These are phyloP conservation scores for Thalassophryne amazonica DNA, from an alignment of 2,797 vertebrate species.

Conservation along the genomic window DNA sequence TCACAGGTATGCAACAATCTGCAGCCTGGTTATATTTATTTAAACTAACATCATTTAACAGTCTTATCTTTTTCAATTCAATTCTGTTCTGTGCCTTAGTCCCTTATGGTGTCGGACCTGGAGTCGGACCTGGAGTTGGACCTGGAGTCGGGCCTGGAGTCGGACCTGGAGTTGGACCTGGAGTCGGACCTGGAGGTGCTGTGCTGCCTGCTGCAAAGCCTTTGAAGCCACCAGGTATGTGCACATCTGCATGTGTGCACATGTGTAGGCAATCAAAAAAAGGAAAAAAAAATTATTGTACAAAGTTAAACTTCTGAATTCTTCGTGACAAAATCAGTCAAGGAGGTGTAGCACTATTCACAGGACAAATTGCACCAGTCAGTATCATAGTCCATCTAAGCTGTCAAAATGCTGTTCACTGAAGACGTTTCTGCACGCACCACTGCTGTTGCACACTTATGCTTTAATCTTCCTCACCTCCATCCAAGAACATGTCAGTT, in stretches of 20 bases:
- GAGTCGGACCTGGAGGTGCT: slow-evolving; percentile 38
- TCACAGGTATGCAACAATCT: too few relatives aligned
- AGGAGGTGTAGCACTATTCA: too few relatives aligned
- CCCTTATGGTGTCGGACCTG: slow-evolving; percentile 39
- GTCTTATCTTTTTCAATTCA: not conserved
- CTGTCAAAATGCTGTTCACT: too few relatives aligned
- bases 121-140: slow-evolving; percentile 27
- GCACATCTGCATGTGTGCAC: not conserved
- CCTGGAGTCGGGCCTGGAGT: slow-evolving; percentile 30
- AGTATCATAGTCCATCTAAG: too few relatives aligned
- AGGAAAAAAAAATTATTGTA: not conserved
- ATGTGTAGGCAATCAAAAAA: not conserved
- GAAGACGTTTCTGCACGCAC: too few relatives aligned
- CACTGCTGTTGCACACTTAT: too few relatives aligned
- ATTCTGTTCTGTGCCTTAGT: slow-evolving; percentile 21
- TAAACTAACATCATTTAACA: too few relatives aligned
- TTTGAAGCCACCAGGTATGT: slow-evolving; percentile 67
- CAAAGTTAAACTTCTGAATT: not conserved
- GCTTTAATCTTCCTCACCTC: too few relatives aligned
- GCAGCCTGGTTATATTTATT: too few relatives aligned
- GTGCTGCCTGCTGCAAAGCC: slow-evolving; percentile 65
- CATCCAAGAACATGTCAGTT: too few relatives aligned
- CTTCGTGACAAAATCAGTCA: too few relatives aligned
- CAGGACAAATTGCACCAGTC: too few relatives aligned
- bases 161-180: slow-evolving; percentile 15